phyloP scores from a whole-genome alignment of 2,113 vertebrate genomes.

The Scolopax mira region DNA sequence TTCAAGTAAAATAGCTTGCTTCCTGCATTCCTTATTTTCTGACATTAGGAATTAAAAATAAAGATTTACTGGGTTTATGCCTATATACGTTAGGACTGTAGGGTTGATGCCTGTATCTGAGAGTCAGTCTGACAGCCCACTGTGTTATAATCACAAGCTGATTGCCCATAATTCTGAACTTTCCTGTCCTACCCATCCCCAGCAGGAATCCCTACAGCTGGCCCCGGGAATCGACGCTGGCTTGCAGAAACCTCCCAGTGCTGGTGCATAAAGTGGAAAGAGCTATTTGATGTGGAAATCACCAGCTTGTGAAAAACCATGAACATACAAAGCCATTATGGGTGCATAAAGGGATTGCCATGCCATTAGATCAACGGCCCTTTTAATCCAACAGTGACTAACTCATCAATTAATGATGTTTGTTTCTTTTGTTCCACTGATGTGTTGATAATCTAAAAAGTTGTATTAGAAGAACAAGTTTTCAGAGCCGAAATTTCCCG shows the following conservation, averaged over 20 bases:
- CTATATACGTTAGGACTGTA: neutral
- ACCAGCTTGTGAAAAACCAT: neutral
- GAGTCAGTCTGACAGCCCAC: neutral
- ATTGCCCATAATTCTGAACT: neutral
- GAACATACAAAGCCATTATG: fast-evolving
- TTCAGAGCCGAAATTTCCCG: neutral
- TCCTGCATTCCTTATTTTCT: neutral
- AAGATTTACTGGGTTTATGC: neutral
- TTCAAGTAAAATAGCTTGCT: neutral
- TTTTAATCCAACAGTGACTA: neutral
- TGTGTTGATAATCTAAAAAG: neutral
- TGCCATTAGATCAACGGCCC: neutral
- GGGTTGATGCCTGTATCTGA: neutral
- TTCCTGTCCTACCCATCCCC: neutral
- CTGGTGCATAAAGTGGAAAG: neutral
- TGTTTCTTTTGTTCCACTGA: neutral
- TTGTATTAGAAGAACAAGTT: neutral
- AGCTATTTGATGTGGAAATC: neutral
- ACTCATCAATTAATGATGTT: neutral
- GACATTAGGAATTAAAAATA: neutral
- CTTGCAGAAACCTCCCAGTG: neutral
- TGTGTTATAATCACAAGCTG: neutral
- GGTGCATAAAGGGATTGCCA: neutral
- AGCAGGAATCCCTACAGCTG: neutral
- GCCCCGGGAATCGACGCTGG: neutral